Evolutionary conservation across 2,797 vertebrate species (phyloP).

Genomic region (Enoplosus armatus): DNA sequence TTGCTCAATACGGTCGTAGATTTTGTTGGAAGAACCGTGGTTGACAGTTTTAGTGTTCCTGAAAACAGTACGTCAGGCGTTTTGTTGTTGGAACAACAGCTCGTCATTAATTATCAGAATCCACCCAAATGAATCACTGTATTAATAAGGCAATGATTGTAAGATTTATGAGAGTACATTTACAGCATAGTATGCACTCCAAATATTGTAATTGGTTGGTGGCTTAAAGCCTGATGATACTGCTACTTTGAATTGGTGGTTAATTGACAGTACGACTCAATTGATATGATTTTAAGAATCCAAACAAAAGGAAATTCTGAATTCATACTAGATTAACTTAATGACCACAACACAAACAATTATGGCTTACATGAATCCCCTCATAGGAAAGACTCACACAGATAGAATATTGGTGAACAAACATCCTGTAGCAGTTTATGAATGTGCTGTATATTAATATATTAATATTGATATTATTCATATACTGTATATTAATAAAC

Average conservation of each 20-base stretch:
- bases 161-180: neutral
- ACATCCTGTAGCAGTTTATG: neutral
- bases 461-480: too few species aligned
- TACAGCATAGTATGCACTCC: neutral
- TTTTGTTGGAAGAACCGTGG: constrained; percentile 11
- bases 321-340: neutral
- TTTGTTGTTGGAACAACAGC: constrained; percentile 38
- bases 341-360: neutral
- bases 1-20: constrained; percentile 58
- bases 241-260: neutral
- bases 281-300: neutral
- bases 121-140: constrained; percentile 1
- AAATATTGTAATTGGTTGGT: neutral
- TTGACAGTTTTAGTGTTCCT: constrained; percentile 66
- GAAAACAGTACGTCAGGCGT: constrained; percentile 29
- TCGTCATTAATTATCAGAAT: constrained; percentile 16
- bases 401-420: neutral
- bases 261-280: neutral
- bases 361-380: neutral
- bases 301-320: neutral
- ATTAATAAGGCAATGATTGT: constrained; percentile 9
- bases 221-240: neutral
- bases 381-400: neutral
- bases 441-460: neutral
- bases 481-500: neutral